A percentile compares a stretch with the other conserved stretches of the same genome.
These are phyloP conservation scores for Drosophila punjabiensis DNA, from an alignment of 1,140 invertebrate genomes.

Conservation along the genomic window DNA sequence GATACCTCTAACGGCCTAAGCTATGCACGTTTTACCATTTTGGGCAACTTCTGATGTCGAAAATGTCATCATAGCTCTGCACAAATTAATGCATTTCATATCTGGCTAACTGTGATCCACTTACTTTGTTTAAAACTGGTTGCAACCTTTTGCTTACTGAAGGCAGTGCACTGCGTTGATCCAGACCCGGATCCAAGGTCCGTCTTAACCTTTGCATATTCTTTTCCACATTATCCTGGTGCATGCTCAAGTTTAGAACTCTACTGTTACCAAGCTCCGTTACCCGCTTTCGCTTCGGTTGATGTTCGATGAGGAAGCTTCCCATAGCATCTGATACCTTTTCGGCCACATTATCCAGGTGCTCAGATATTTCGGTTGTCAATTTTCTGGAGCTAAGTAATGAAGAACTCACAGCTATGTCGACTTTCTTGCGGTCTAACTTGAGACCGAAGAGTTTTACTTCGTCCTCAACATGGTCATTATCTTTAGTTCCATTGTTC, in stretches of 20 bases:
- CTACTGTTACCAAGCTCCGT: conserved; percentile 86
- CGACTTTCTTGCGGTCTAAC: conserved; percentile 43
- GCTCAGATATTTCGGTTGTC: not conserved
- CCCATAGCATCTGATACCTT: conserved; percentile 8
- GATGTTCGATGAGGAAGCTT: not conserved
- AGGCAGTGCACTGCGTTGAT: conserved; percentile 88
- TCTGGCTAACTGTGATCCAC: conserved; percentile 12
- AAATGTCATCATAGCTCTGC: conserved; percentile 69
- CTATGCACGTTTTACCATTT: conserved; percentile 11
- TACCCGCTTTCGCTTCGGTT: conserved; percentile 67
- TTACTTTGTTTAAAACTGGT: conserved; percentile 88
- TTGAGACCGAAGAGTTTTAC: conserved; percentile 69
- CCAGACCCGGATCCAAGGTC: conserved; percentile 88
- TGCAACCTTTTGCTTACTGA: conserved; percentile 87
- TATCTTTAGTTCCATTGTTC: not conserved
- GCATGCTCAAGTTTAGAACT: conserved; percentile 74
- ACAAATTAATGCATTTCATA: too few species aligned
- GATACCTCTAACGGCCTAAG: conserved; percentile 45
- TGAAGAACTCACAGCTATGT: conserved; percentile 16
- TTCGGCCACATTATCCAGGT: not conserved
- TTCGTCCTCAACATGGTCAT: conserved; percentile 35
- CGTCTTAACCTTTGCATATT: conserved; percentile 88
- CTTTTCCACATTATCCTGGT: conserved; percentile 86
- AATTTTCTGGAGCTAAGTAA: not conserved
- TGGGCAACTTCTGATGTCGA: conserved; percentile 76